Base-by-base conservation (phyloP, 2,113 vertebrate species). In the Eurypyga helias region DNA sequence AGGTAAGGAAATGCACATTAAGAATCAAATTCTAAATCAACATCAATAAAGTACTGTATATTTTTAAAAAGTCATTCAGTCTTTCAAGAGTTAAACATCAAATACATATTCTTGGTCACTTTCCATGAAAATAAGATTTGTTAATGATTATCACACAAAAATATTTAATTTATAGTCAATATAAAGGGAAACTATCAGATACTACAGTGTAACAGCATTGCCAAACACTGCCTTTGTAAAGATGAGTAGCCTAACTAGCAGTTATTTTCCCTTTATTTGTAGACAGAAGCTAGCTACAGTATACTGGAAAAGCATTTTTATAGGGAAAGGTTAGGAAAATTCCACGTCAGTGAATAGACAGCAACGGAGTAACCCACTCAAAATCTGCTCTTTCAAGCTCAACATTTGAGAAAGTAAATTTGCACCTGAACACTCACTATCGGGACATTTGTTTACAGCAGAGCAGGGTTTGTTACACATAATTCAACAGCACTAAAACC, bases 401-500 rank as follows among this genome's bases (percentile, higher is more conserved):
- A 94, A 3, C 66, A 80, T 77, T 71, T 67, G 43, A 71, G 34
- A 73, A 95, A 82, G 52, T 67, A 73, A 52, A 90, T 84, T 94
- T 83, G 72, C 48, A 84, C 34, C 81, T 76, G 31, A 84, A 89
- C 81, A 66, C 73, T 94, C 73, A 72, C 51, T 93, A 65, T 75
- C 0, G 4, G 25, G 77, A 75, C 29, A 72, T 79, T 83, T 93
- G 83, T 95, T 89, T 92, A 95, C 60, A 92, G 38, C 70, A 88
- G 77, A 90, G 83, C 69, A 64, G 33, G 48, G 67, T 91, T 96
- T 64, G 31, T 83, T 82, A 95, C 8, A 4, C 78, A 90, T 97
- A 97, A 95, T 91, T 94, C 93, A 95, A 90, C 73, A 92, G 77
- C 84, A 79, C 58, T 83, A 80, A 91, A 90, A 97, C 83, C 94